Evolutionary conservation across 2,797 vertebrate genomes (phyloP).

Genomic region (Botia almorhae): DNA sequence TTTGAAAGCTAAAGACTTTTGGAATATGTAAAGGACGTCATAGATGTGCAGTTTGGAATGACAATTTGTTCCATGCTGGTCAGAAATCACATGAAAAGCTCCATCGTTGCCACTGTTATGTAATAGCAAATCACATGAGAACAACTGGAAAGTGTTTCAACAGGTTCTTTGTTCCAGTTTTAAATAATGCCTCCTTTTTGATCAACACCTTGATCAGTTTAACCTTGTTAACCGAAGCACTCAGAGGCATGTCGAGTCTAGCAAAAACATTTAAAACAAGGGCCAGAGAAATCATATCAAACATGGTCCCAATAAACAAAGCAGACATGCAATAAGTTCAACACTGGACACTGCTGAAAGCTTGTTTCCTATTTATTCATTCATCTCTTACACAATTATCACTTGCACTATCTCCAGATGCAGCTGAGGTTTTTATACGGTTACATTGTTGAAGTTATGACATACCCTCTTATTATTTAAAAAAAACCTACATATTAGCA

Average conservation of each 20-base stretch:
- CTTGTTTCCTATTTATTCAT: neutral
- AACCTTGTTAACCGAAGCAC: neutral
- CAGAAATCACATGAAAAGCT: neutral
- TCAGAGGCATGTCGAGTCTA: neutral
- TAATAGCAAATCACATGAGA: neutral
- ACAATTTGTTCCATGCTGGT: neutral
- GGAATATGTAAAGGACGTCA: neutral
- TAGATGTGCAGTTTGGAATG: neutral
- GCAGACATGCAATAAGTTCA: neutral
- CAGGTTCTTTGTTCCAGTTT: neutral
- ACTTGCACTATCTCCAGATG: neutral
- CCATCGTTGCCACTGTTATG: conserved; percentile 9
- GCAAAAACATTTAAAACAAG: neutral
- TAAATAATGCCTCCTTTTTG: neutral
- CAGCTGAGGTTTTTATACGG: too few species aligned
- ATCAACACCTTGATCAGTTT: neutral
- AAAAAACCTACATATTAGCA: too few species aligned
- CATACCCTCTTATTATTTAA: too few species aligned
- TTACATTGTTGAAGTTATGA: neutral
- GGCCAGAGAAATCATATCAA: neutral
- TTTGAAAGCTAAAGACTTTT: too few species aligned
- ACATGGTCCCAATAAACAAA: neutral
- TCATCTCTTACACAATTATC: neutral
- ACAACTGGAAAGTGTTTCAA: conserved; percentile 1
- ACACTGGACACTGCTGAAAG: neutral